Base-by-base conservation (phyloP, 2,113 vertebrate species). In the Rostratula benghalensis region DNA sequence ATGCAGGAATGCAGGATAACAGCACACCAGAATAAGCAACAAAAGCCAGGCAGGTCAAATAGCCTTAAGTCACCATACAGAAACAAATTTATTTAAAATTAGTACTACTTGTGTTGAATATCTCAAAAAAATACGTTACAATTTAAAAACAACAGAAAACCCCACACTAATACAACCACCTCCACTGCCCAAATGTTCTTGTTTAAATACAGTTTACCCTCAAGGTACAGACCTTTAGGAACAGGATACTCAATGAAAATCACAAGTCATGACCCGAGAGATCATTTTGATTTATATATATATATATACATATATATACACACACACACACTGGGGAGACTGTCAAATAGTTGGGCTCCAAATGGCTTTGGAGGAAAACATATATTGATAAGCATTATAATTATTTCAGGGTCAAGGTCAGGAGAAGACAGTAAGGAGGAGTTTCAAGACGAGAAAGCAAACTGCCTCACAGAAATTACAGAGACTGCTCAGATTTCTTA, bases 131-230 rank as follows among this genome's bases (percentile, higher is more conserved):
- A 48, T 6, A 76, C 11, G 10, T 19, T 35, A 46, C 3, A 23
- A 30, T 13, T 83, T 35, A 41, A 76, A 73, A 71, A 10, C 5
- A 63, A n/a, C 1, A 7, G 18, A 24, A 63, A 37, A 5, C 1
- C 9, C 14, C 33, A 57, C 21, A 48, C 2, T 12, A 22, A 31
- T 68, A 77, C 24, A 11, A 50, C 5, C 25, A 25, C 13, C 11
- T 13, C 6, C n/a, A n/a, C n/a, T n/a, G n/a, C n/a, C 21, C 5
- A 56, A 8, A 5, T 4, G 0, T 6, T 33, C 21, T 14, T 35
- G 31, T 65, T 80, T 57, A 80, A 77, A 35, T 35, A 41, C 10
- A 25, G 35, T 46, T 80, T 14, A 51, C 4, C 3, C 21, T 73
- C 33, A 57, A 79, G 33, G 35, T 35, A 79, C 3, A 61, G 37